Conservation (phyloP, 2,888 invertebrate genomes). For the Torymus aiolomorphi region DNA sequence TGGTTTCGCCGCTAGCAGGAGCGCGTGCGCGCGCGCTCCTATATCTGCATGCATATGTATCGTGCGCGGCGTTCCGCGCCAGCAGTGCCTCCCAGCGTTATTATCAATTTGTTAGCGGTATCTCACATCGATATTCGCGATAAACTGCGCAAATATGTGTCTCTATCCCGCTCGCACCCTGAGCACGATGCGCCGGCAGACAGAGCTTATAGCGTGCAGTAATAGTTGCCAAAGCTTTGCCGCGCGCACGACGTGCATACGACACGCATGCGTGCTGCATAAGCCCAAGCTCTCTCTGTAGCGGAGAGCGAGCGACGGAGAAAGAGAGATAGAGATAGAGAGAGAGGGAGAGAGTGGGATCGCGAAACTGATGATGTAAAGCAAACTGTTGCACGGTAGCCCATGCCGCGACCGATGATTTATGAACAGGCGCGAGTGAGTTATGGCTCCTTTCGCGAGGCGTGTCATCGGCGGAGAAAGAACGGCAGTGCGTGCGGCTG, state of each 20-base stretch:
- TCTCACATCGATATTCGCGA: conserved; percentile 35
- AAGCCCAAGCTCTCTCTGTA: not conserved
- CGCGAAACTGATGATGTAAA: conserved; percentile 50
- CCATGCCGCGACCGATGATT: conserved; percentile 43
- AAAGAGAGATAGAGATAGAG: conserved; percentile 14
- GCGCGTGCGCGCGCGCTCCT: not conserved
- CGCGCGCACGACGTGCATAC: too few relatives aligned
- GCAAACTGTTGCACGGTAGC: conserved; percentile 56
- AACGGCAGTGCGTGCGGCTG: not conserved
- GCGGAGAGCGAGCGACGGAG: not conserved
- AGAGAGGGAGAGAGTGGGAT: not conserved
- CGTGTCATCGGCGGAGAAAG: conserved; percentile 31
- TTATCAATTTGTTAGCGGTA: conserved; percentile 38
- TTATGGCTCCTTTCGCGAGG: conserved; percentile 39
- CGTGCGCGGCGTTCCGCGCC: too few relatives aligned
- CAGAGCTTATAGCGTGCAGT: too few relatives aligned
- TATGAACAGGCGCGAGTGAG: conserved; percentile 49
- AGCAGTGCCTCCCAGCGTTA: conserved; percentile 27
- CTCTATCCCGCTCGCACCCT: too few relatives aligned
- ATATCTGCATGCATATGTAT: not conserved
- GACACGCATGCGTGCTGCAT: too few relatives aligned
- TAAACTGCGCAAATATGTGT: conserved; percentile 10
- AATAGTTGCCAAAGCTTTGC: too few relatives aligned
- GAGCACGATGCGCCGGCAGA: too few relatives aligned
- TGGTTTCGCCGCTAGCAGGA: conserved; percentile 8